phyloP scores from a whole-genome alignment of 1,140 invertebrate genomes.

The Battus philenor region DNA sequence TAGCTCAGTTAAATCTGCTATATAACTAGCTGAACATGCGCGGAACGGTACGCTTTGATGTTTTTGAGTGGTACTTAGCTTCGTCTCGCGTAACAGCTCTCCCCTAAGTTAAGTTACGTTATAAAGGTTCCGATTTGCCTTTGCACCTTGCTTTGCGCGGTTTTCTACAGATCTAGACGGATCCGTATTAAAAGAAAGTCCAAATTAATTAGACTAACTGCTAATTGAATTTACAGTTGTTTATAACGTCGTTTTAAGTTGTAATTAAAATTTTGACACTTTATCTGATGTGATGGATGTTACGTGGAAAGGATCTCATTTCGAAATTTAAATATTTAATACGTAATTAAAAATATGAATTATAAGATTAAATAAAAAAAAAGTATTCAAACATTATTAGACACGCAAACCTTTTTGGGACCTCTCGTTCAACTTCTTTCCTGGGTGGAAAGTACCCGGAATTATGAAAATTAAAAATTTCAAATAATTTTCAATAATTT shows the following conservation, averaged over 20 bases:
- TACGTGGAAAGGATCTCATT: too few relatives aligned
- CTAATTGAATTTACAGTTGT: constrained; percentile 9
- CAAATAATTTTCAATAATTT: too few relatives aligned
- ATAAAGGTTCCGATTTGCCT: constrained; percentile 23
- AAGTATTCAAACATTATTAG: background rate
- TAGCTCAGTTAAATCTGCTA: constrained; percentile 13
- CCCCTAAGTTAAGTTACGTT: constrained; percentile 11
- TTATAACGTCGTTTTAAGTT: background rate
- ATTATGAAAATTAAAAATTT: too few relatives aligned
- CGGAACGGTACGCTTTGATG: constrained; percentile 20
- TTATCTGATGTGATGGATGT: too few relatives aligned
- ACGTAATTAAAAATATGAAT: background rate
- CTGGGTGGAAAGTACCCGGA: too few relatives aligned
- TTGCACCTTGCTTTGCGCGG: constrained; percentile 24
- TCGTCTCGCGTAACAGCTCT: constrained; percentile 21
- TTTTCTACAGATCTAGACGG: constrained; percentile 11
- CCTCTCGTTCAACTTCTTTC: too few relatives aligned
- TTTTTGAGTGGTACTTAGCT: constrained; percentile 22
- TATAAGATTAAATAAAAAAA: background rate
- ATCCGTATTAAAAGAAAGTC: background rate
- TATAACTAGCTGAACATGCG: constrained; percentile 17
- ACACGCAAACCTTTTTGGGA: background rate
- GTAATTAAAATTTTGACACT: background rate
- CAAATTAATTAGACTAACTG: constrained; percentile 10
- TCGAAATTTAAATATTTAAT: background rate